These are phyloP conservation scores for Poecilobothrus nobilitatus DNA, from an alignment of 2,888 invertebrate genomes.

Conservation along the genomic window DNA sequence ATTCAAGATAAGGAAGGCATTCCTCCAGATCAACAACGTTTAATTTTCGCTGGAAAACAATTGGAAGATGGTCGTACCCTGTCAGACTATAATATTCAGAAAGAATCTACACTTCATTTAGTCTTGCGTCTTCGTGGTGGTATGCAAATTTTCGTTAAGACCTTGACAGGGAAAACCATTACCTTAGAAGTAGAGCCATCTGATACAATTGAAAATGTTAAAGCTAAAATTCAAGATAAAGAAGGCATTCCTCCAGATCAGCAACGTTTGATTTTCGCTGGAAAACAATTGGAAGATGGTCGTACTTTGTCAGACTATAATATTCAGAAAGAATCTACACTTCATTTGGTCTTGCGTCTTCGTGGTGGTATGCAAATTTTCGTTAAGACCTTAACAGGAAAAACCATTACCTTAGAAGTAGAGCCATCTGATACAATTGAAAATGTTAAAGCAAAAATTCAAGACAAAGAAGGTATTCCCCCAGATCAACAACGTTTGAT, in stretches of 20 bases:
- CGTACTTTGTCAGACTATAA: constrained; percentile 33
- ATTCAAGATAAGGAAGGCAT: constrained; percentile 20
- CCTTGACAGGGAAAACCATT: constrained; percentile 31
- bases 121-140: constrained; percentile 32
- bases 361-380: constrained; percentile 32
- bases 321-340: constrained; percentile 33
- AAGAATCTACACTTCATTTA: constrained; percentile 32
- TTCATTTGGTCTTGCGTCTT: constrained; percentile 32
- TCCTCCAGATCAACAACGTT: constrained; percentile 20
- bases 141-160: constrained; percentile 31
- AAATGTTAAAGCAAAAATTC: constrained; percentile 26
- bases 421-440: constrained; percentile 31
- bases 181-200: constrained; percentile 35
- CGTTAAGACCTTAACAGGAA: constrained; percentile 32
- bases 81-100: constrained; percentile 34
- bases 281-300: constrained; percentile 33
- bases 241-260: constrained; percentile 36
- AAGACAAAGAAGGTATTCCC: constrained; percentile 26
- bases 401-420: constrained; percentile 31
- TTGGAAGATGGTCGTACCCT: constrained; percentile 28
- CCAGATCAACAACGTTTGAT: constrained; percentile 28
- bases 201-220: constrained; percentile 33
- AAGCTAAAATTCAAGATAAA: constrained; percentile 33
- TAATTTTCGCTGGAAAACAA: constrained; percentile 19
- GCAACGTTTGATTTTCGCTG: constrained; percentile 33